Evolutionary conservation across 2,797 vertebrate species (phyloP).

Genomic region (Rhabdophis nuchalis): DNA sequence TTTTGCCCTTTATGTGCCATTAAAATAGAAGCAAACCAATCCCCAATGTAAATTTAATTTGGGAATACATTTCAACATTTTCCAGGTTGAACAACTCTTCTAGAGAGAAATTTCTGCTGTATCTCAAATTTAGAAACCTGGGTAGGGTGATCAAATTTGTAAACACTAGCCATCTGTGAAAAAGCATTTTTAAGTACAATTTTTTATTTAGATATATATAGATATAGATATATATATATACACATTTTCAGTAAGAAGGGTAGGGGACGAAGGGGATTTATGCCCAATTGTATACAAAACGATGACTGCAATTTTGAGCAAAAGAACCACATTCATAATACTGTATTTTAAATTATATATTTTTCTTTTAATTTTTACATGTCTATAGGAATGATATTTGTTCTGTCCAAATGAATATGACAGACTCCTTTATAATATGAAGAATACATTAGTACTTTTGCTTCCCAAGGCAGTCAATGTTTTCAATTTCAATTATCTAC

Average conservation of each 20-base stretch:
- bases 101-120: fast-evolving
- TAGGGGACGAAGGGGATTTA: constrained; percentile 20
- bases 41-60: constrained; percentile 12
- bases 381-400: constrained; percentile 55
- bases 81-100: neutral
- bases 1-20: constrained; percentile 5
- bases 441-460: constrained; percentile 72
- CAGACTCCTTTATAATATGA: constrained; percentile 64
- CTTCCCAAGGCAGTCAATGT: constrained; percentile 77
- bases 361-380: constrained; percentile 13
- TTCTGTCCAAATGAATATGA: constrained; percentile 58
- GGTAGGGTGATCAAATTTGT: neutral
- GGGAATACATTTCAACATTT: constrained; percentile 8
- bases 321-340: constrained; percentile 77
- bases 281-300: constrained; percentile 81
- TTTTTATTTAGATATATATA: constrained; percentile 23
- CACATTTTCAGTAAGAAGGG: constrained; percentile 20
- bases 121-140: neutral
- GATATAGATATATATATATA: neutral
- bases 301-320: constrained; percentile 77
- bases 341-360: constrained; percentile 69
- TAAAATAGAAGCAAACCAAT: constrained; percentile 3
- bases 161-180: neutral
- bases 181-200: constrained; percentile 3
- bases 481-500: constrained; percentile 56